Base-by-base conservation (phyloP, 2,888 invertebrate species). In the Drosophila mercatorum region DNA sequence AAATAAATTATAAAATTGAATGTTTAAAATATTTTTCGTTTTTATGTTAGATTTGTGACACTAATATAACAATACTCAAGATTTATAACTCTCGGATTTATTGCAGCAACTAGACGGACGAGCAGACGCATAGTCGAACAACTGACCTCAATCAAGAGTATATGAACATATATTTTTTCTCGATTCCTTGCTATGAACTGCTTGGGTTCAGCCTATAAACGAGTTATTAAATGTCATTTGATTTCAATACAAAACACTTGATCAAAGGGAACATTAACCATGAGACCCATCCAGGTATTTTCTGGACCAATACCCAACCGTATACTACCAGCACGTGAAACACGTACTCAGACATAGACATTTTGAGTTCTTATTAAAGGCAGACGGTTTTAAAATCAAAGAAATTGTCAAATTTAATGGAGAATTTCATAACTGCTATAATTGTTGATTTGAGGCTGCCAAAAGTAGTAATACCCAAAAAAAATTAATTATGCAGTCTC, bases 1-100 rank as follows among this genome's bases (percentile, higher is more conserved):
- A 64, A 83, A 81, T 53, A 66, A 65, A 67, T 36, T 44, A 36
- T 14, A 17, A 51, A 57, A 64, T 52, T 11, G n/a, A 5, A 43
- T 6, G 49, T 26, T 57, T 49, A 0, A 12, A 34, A n/a, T 43
- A 3, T 22, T 28, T 28, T 28, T 28, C 28, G 28, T 28, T 28
- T 22, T 22, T 22, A 22, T 22, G 1, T 22, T 22, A 2, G 22
- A 22, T 22, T 22, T 22, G 22, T 22, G 22, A 22, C 2, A 22
- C 22, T 22, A 22, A 2, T 22, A 22, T 28, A 28, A 28, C 5
- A 28, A 28, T 28, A 28, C 28, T 28, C 28, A 2, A 28, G 22
- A 22, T 22, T 2, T 22, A 22, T 22, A 22, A 22, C 22, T 22
- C 22, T 22, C 2, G 22, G 22, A 22, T 22, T 22, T 22, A 22